Conservation (phyloP, 2,113 vertebrate genomes). For the Ageneiosus marmoratus region DNA sequence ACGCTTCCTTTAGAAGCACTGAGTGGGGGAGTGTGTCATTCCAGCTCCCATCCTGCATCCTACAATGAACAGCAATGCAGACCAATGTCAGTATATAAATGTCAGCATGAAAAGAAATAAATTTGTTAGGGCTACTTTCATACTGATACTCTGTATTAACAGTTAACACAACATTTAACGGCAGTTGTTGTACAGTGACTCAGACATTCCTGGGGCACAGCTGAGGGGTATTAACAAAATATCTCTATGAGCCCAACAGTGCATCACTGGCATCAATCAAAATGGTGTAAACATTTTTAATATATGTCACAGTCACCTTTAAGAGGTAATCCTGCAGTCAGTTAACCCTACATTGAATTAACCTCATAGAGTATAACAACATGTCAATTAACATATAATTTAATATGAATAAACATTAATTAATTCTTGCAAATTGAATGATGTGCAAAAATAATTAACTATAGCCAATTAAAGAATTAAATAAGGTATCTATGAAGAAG, state of each 20-base stretch:
- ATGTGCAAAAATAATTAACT: not conserved
- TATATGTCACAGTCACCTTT: not conserved
- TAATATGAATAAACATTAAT: not conserved
- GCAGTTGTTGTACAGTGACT: conserved; percentile 60
- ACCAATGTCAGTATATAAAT: not conserved
- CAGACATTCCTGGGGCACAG: conserved; percentile 62
- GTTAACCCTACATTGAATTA: not conserved
- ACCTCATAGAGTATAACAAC: not conserved
- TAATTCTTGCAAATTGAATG: not conserved
- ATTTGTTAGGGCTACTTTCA: not conserved
- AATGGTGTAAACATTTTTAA: no score
- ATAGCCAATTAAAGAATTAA: not conserved
- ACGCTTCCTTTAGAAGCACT: conserved; percentile 70
- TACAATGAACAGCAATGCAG: conserved; percentile 65
- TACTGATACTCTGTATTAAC: not conserved
- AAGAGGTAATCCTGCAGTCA: not conserved
- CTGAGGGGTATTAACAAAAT: conserved; percentile 64
- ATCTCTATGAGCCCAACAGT: conserved; percentile 53
- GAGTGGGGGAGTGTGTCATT: conserved; percentile 73
- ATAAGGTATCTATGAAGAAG: not conserved
- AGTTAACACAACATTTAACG: conserved; percentile 17
- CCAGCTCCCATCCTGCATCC: conserved; percentile 82
- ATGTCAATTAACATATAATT: not conserved
- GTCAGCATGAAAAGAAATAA: not conserved
- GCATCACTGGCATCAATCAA: conserved; percentile 53